phyloP scores from a whole-genome alignment of 1,140 invertebrate genomes.

The Drosophila ironensis region DNA sequence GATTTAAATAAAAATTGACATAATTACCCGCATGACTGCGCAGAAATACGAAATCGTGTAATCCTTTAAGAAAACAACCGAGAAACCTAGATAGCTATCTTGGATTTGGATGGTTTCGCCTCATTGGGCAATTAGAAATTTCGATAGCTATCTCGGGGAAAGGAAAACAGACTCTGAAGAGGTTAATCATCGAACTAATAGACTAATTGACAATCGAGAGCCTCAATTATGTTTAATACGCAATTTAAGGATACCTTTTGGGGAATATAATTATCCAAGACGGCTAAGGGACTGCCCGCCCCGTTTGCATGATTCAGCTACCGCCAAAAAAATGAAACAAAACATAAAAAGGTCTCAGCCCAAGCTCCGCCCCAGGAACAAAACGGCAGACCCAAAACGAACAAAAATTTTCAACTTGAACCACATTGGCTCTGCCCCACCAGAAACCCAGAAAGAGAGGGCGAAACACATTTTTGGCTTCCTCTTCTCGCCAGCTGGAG shows the following conservation, averaged over 20 bases:
- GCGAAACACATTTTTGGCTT: constrained; percentile 39
- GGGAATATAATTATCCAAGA: constrained; percentile 18
- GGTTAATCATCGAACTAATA: constrained; percentile 48
- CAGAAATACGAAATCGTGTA: constrained; percentile 38
- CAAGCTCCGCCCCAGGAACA: constrained; percentile 62
- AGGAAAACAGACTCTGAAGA: constrained; percentile 24
- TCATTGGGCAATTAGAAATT: constrained; percentile 51
- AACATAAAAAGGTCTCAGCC: constrained; percentile 42
- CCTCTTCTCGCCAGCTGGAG: constrained; percentile 45
- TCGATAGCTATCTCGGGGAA: constrained; percentile 29
- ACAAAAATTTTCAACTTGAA: constrained; percentile 28
- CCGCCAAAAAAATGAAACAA: constrained; percentile 37
- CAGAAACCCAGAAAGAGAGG: constrained; percentile 44
- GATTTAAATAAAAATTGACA: constrained; percentile 41
- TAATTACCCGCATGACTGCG: constrained; percentile 72
- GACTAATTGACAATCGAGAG: constrained; percentile 10
- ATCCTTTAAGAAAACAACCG: constrained; percentile 61
- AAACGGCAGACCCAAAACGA: constrained; percentile 38
- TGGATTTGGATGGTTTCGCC: constrained; percentile 12
- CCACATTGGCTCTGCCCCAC: constrained; percentile 40
- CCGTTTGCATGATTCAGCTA: constrained; percentile 50
- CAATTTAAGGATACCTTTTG: constrained; percentile 31
- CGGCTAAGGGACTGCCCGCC: constrained; percentile 22
- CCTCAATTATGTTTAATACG: constrained; percentile 44
- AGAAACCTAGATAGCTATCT: constrained; percentile 27